Base-by-base conservation (phyloP, 2,113 vertebrate genomes). In the Brachyistius frenatus region DNA sequence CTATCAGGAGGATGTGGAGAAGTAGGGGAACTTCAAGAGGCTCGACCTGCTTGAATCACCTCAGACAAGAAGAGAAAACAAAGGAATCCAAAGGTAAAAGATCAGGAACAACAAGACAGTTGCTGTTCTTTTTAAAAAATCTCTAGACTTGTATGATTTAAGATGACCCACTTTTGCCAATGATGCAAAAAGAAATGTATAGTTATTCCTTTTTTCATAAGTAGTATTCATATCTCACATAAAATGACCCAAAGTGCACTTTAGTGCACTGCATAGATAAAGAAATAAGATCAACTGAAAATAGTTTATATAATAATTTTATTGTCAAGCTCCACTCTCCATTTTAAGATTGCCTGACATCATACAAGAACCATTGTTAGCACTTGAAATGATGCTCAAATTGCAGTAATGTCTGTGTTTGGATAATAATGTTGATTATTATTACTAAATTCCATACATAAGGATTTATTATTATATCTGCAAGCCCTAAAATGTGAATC, bases 1-100 rank as follows among this genome's bases (percentile, higher is more conserved):
- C 80, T 78, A 31, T 55, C 79, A 58, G 81, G 55, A 85, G 79
- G 87, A 89, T 79, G 60, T 80, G 63, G 83, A 88, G 76, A 71
- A 56, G 30, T 66, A 63, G 49, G 63, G 39, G 66, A 76, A 75
- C 80, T 76, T 77, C 15, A 67, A 64, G 57, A 66, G 77, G 37
- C 55, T 71, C 11, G 53, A 61, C 86, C 50, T 75, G 52, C 62
- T 65, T 73, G 58, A 81, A 78, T 78, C 71, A 71, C 82, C 70
- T 87, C 75, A 61, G 54, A 76, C 72, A 84, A 78, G 79, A 78
- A 78, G 67, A 83, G 69, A 78, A 81, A 62, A 78, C 39, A 76
- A 85, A 68, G 76, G 78, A 74, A 81, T 83, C 87, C 81, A 86
- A 90, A 86, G 87, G 65, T 82, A 82, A 71, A 91, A 74, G 71